Conservation (phyloP, 2,797 vertebrate genomes). For the Rhinoraja longicauda region DNA sequence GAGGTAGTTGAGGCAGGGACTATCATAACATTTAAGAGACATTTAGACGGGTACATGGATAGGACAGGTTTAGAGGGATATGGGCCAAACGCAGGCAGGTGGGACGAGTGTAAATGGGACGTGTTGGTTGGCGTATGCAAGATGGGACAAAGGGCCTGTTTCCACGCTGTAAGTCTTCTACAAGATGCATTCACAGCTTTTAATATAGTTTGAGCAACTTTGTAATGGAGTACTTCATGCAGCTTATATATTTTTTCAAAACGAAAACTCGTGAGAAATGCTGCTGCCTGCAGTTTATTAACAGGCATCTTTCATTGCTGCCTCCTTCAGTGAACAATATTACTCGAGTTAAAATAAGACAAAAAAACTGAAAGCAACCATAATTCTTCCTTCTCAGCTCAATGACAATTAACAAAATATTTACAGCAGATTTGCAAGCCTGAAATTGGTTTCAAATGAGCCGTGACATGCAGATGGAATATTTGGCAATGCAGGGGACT, state of each 20-base stretch:
- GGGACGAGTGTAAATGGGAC: no score
- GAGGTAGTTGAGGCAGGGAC: no score
- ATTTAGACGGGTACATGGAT: no score
- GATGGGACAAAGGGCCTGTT: no score
- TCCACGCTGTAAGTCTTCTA: no score
- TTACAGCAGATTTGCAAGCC: background rate
- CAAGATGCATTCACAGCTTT: background rate
- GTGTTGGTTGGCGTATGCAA: no score
- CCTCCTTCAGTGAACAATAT: background rate
- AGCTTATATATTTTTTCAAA: background rate
- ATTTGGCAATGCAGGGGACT: background rate
- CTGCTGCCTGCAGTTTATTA: background rate
- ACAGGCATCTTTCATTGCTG: background rate
- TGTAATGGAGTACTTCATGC: background rate
- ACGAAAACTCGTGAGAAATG: background rate
- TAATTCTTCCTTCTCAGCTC: background rate
- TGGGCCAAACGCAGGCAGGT: no score
- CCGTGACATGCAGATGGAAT: conserved; percentile 17
- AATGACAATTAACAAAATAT: background rate
- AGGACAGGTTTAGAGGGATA: no score
- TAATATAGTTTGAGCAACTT: background rate
- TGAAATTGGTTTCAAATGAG: background rate
- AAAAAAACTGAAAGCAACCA: background rate
- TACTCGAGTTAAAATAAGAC: background rate
- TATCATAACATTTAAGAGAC: no score